These are phyloP conservation scores for Monochamus saltuarius DNA, from an alignment of 1,140 invertebrate genomes.

Conservation along the genomic window DNA sequence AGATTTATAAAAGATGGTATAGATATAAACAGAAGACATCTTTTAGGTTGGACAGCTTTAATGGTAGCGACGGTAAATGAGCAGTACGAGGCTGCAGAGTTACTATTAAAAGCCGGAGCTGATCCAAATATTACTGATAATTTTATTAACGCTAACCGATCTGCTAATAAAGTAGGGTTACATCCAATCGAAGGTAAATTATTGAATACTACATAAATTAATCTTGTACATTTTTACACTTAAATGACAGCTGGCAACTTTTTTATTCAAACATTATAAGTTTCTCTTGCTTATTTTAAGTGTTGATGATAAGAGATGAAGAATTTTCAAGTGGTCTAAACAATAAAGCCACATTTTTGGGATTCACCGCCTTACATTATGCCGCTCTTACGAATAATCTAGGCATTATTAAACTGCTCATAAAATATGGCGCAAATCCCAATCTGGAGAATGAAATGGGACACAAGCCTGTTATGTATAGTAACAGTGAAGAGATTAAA, in stretches of 20 bases:
- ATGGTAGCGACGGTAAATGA: conserved; percentile 83
- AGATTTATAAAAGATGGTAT: conserved; percentile 51
- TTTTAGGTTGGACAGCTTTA: conserved; percentile 82
- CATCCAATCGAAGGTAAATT: conserved; percentile 47
- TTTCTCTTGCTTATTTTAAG: conserved; percentile 27
- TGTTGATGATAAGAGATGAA: conserved; percentile 47
- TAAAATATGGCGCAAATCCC: conserved; percentile 73
- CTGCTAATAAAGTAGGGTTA: conserved; percentile 52
- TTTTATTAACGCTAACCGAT: conserved; percentile 71
- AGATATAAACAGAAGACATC: conserved; percentile 66
- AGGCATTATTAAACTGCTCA: conserved; percentile 59
- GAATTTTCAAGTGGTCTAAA: conserved; percentile 74
- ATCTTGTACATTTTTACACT: conserved; percentile 3
- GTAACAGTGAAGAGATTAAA: conserved; percentile 56
- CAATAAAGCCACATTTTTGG: conserved; percentile 73
- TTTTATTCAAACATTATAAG: not conserved
- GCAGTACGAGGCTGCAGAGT: conserved; percentile 62
- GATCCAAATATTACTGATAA: conserved; percentile 79
- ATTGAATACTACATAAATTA: conserved; percentile 2
- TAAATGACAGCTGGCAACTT: not conserved
- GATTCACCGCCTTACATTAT: conserved; percentile 90
- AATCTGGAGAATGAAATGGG: conserved; percentile 75
- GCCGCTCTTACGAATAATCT: conserved; percentile 75
- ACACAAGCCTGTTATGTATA: conserved; percentile 76
- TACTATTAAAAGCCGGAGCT: conserved; percentile 74